phyloP scores from a whole-genome alignment of 2,797 vertebrate genomes.

The Spea hammondii region DNA sequence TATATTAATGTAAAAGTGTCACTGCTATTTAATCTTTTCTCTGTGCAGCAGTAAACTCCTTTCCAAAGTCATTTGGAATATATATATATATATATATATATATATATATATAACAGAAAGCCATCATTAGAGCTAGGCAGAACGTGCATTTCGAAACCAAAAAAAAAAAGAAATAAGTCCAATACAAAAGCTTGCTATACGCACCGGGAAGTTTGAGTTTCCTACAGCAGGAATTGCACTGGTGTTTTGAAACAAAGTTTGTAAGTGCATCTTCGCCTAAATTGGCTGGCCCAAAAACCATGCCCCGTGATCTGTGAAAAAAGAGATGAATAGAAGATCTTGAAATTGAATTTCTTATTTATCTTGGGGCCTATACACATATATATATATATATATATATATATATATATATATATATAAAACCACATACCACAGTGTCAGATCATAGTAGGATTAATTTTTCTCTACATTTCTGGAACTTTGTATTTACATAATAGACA shows the following conservation, averaged over 20 bases:
- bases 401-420: too few relatives aligned
- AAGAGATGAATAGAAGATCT: background rate
- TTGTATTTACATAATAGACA: too few relatives aligned
- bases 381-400: too few relatives aligned
- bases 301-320: conserved; percentile 74
- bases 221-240: conserved; percentile 82
- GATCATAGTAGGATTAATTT: too few relatives aligned
- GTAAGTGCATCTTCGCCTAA: conserved; percentile 84
- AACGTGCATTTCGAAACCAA: conserved; percentile 36
- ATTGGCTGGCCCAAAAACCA: conserved; percentile 92
- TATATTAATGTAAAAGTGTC: conserved; percentile 42
- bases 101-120: conserved; percentile 54
- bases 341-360: too few relatives aligned
- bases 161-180: conserved; percentile 5
- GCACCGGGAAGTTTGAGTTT: conserved; percentile 84
- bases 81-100: conserved; percentile 52
- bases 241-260: conserved; percentile 87
- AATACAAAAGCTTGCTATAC: conserved; percentile 48
- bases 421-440: too few relatives aligned
- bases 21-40: conserved; percentile 59
- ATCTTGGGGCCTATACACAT: too few relatives aligned
- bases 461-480: too few relatives aligned
- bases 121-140: conserved; percentile 49
- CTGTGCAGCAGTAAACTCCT: conserved; percentile 56
- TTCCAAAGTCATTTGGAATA: conserved; percentile 50